Base-by-base conservation (phyloP, 2,113 vertebrate genomes). In the Poeciliopsis retropinna region DNA sequence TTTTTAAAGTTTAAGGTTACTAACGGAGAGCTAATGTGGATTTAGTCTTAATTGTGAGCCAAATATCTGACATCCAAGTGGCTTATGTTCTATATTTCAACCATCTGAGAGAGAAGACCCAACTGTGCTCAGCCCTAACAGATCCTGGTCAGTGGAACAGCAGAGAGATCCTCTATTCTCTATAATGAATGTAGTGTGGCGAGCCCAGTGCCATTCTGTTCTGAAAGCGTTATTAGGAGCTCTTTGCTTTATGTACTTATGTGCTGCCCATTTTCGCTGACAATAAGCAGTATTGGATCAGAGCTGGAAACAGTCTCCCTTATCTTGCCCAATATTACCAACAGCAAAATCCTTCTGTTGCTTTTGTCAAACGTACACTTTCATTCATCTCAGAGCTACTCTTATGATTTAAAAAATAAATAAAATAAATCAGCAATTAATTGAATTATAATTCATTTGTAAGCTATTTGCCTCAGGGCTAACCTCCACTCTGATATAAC, bases 231-330 rank as follows among this genome's bases (percentile, higher is more conserved):
- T 84, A 85, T 82, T 73, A 67, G 68, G 47, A 73, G 66, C 3
- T 19, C 81, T 78, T 86, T 76, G 65, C 76, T 87, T 87, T 79
- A 89, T 85, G 79, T 68, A 73, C 80, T 79, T 73, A 27, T 54
- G 34, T 71, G 74, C 82, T 83, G 68, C 82, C 65, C 74, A 61
- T 87, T 90, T 80, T 0, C 34, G 73, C 84, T 90, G 82, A 87
- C 67, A 77, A 63, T 91, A 86, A 89, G 90, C 88, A 91, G 62
- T 89, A 89, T 84, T 85, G 87, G 79, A 90, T 76, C 79, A 57
- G 69, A 7, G 31, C 66, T 81, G 78, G 70, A 87, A 74, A 81
- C 60, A 71, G 66, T 84, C 41, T 2, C 67, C 67, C 79, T 61
- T 66, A 76, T 85, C 76, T 60, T 60, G 73, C 30, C 11, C 6